Evolutionary conservation across 2,113 vertebrate species (phyloP).

Genomic region (Felis chaus): DNA sequence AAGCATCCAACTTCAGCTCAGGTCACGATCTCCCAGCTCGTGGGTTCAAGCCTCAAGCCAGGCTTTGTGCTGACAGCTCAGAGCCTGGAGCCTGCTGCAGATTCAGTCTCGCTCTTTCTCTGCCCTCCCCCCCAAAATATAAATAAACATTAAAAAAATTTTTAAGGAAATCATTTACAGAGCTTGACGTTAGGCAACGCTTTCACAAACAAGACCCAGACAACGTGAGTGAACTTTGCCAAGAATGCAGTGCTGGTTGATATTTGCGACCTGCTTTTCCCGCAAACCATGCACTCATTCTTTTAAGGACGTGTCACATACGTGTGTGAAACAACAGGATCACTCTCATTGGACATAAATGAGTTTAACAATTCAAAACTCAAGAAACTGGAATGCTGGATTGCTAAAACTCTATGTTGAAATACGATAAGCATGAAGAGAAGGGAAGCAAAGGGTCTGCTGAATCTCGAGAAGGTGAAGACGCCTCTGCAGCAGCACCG

Average conservation of each 20-base stretch:
- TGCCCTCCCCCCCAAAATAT: too few species aligned
- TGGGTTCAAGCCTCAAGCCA: fast-evolving
- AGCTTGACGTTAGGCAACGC: not conserved
- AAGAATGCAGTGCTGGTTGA: not conserved
- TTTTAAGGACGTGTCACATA: not conserved
- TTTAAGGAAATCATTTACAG: not conserved
- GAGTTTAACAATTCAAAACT: not conserved
- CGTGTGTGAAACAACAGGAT: not conserved
- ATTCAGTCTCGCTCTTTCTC: too few species aligned
- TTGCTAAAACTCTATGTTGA: not conserved
- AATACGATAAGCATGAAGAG: not conserved
- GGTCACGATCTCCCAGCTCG: too few species aligned
- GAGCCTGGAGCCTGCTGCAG: too few species aligned
- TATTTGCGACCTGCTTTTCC: not conserved
- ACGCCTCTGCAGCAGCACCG: fast-evolving
- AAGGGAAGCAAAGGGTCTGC: not conserved
- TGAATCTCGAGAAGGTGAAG: not conserved
- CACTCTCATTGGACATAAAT: not conserved
- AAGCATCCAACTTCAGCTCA: too few species aligned
- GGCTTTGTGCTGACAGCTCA: too few species aligned
- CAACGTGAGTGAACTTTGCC: not conserved
- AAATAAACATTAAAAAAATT: too few species aligned
- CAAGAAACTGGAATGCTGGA: not conserved
- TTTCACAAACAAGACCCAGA: constrained; percentile 9
- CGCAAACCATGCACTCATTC: constrained; percentile 73